These are phyloP conservation scores for Psix sp. DNA, from an alignment of 1,140 invertebrate genomes.

Conservation along the genomic window DNA sequence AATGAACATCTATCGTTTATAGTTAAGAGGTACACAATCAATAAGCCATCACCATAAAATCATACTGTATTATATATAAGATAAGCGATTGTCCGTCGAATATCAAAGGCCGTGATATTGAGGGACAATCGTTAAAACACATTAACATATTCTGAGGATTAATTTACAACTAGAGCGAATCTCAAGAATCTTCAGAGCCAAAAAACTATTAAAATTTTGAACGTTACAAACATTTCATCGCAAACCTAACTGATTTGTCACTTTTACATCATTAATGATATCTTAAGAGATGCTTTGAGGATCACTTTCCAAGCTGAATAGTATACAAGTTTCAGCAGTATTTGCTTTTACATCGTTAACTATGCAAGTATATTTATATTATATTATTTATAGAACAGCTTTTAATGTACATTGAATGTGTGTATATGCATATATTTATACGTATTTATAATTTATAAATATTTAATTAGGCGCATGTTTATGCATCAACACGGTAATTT, in stretches of 20 bases:
- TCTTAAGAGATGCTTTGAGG: no score
- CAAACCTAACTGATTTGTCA: no score
- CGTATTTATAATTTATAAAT: conserved; percentile 40
- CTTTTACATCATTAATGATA: no score
- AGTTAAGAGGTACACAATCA: conserved; percentile 60
- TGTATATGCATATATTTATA: conserved; percentile 28
- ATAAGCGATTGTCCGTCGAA: conserved; percentile 42
- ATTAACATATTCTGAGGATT: conserved; percentile 45
- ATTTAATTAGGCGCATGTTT: conserved; percentile 38
- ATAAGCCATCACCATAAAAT: conserved; percentile 68
- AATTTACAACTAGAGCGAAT: conserved; percentile 63
- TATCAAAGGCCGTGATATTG: conserved; percentile 67
- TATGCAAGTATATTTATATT: conserved; percentile 52
- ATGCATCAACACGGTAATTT: conserved; percentile 82
- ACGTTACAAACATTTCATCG: no score
- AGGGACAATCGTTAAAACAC: conserved; percentile 44
- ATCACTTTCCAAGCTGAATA: conserved; percentile 62
- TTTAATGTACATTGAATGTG: conserved; percentile 69
- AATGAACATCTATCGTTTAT: conserved; percentile 70
- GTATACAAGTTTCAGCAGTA: conserved; percentile 54
- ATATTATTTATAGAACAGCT: conserved; percentile 63
- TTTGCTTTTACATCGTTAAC: conserved; percentile 50
- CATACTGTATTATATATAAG: conserved; percentile 47
- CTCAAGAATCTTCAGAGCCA: conserved; percentile 48
- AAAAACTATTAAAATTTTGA: not conserved